phyloP scores from a whole-genome alignment of 1,140 invertebrate species.

The Pogonomyrmex californicus region DNA sequence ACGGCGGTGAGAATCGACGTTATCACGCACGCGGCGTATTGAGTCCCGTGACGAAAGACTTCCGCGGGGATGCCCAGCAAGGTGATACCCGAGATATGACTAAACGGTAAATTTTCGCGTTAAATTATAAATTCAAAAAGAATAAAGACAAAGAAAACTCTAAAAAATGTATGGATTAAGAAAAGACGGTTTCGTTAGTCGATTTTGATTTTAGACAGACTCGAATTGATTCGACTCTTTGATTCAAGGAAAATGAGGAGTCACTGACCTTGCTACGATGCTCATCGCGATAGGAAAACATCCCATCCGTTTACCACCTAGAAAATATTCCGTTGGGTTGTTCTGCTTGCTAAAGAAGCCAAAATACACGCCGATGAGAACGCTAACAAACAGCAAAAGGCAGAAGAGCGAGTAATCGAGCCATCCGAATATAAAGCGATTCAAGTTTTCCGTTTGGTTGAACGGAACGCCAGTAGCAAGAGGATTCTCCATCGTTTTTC shows the following conservation, averaged over 20 bases:
- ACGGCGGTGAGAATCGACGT: constrained; percentile 88
- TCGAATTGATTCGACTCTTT: constrained; percentile 22
- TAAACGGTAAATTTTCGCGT: neutral
- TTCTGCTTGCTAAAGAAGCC: constrained; percentile 93
- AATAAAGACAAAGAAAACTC: neutral
- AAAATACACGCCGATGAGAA: constrained; percentile 93
- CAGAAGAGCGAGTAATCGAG: constrained; percentile 91
- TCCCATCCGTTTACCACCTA: constrained; percentile 93
- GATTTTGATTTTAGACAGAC: neutral
- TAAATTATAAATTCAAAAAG: neutral
- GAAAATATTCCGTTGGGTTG: constrained; percentile 92
- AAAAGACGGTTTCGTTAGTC: neutral
- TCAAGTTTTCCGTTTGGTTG: constrained; percentile 12
- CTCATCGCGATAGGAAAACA: constrained; percentile 93
- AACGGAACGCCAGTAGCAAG: neutral
- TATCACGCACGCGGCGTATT: constrained; percentile 89
- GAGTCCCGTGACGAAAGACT: constrained; percentile 91
- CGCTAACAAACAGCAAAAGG: constrained; percentile 89
- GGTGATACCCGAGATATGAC: constrained; percentile 91
- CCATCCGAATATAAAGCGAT: constrained; percentile 80
- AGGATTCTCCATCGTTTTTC: constrained; percentile 21
- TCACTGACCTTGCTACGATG: constrained; percentile 90
- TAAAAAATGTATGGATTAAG: constrained; percentile 2
- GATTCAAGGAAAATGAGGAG: constrained; percentile 51
- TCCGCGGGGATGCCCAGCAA: constrained; percentile 93